These are phyloP conservation scores for Rhinichthys osculus DNA, from an alignment of 2,797 vertebrate species.

Conservation along the genomic window DNA sequence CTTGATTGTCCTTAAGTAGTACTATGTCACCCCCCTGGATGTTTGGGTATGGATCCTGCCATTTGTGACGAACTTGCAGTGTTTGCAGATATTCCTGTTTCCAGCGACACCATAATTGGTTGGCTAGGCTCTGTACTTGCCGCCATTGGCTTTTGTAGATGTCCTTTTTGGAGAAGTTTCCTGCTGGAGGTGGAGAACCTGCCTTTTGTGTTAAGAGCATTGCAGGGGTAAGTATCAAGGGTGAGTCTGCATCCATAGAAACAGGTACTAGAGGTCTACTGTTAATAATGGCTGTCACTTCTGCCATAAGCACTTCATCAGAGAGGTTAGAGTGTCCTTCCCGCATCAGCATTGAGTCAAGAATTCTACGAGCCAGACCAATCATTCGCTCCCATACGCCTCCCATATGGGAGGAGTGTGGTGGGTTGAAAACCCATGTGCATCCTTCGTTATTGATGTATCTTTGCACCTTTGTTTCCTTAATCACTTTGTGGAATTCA, in stretches of 20 bases:
- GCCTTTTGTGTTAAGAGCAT: neutral
- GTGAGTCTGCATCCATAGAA: neutral
- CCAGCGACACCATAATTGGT: neutral
- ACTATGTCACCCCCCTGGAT: neutral
- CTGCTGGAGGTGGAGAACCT: neutral
- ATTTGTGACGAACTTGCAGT: neutral
- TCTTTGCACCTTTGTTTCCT: neutral
- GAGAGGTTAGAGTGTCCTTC: constrained; percentile 32
- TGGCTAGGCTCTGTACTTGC: neutral
- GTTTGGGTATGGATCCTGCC: neutral
- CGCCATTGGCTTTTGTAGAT: neutral
- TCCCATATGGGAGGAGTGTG: too few species aligned
- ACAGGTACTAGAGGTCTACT: constrained; percentile 19
- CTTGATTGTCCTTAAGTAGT: neutral
- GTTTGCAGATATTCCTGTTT: neutral
- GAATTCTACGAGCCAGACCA: constrained; percentile 7
- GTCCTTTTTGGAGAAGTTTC: neutral
- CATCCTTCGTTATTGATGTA: constrained; percentile 2
- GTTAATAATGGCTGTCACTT: constrained; percentile 36
- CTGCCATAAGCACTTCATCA: constrained; percentile 31
- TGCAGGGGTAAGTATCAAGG: neutral
- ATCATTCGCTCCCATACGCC: constrained; percentile 41
- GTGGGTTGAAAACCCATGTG: constrained; percentile 42
- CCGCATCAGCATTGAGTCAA: constrained; percentile 39
- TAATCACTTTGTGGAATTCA: neutral